Percentiles rank a stretch among this genome's conserved stretches.
phyloP scores from a whole-genome alignment of 2,797 vertebrate species.

The Dermochelys coriacea region DNA sequence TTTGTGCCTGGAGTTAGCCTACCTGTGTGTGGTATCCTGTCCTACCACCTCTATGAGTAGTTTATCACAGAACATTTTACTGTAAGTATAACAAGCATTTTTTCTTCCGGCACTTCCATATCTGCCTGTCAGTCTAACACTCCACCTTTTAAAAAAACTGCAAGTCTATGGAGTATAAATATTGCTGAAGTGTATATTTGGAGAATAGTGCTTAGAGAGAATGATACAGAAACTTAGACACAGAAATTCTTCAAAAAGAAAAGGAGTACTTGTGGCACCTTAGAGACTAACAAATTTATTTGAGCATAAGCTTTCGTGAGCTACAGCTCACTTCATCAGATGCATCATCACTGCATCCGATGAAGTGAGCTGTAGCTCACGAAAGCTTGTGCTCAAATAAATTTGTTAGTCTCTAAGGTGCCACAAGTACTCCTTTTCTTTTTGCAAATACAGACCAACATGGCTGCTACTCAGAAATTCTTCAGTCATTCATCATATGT shows the following conservation, averaged over 20 bases:
- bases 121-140: fast-evolving
- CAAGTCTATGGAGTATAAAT: not conserved
- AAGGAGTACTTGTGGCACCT: too few species aligned
- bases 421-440: too few species aligned
- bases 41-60: not conserved
- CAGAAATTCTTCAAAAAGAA: too few species aligned
- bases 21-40: fast-evolving
- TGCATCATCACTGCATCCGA: too few species aligned
- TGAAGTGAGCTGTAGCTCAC: too few species aligned
- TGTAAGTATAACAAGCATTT: not conserved
- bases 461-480: too few species aligned
- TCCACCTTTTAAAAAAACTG: not conserved
- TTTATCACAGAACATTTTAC: not conserved
- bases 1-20: not conserved
- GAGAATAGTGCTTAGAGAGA: not conserved
- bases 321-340: too few species aligned
- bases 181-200: fast-evolving
- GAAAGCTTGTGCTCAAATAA: too few species aligned
- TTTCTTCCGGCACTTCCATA: fast-evolving
- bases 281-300: too few species aligned
- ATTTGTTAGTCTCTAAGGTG: too few species aligned
- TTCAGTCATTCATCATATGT: not conserved
- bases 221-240: not conserved
- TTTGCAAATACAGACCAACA: too few species aligned
- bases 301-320: too few species aligned